Evolutionary conservation across 2,113 vertebrate genomes (phyloP).

Genomic region (Anhinga rufa): DNA sequence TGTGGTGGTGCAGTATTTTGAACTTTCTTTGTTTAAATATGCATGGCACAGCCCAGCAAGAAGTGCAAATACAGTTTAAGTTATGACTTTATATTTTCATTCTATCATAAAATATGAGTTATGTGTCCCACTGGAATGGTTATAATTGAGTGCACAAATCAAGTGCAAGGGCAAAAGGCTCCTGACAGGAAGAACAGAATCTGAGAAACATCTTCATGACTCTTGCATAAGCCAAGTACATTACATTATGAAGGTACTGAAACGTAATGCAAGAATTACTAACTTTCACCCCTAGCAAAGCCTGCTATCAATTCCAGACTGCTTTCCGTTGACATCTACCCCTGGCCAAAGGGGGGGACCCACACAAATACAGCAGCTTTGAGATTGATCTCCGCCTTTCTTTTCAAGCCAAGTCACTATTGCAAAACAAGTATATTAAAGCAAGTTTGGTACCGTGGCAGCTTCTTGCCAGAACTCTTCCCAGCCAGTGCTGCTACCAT

Average conservation of each 20-base stretch:
- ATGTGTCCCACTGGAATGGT: not conserved
- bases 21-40: not conserved
- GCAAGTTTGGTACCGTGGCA: not conserved
- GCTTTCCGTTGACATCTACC: not conserved
- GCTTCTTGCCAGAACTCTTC: not conserved
- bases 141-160: not conserved
- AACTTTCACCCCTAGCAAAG: not conserved
- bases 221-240: not conserved
- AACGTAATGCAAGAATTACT: not conserved
- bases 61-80: not conserved
- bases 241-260: not conserved
- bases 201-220: not conserved
- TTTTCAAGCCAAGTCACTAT: not conserved
- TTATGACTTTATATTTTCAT: not conserved
- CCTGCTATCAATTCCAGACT: not conserved
- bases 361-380: not conserved
- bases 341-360: not conserved
- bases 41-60: not conserved
- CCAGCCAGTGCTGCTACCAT: not conserved
- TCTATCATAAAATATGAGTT: not conserved
- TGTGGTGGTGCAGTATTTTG: not conserved
- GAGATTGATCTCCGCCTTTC: not conserved
- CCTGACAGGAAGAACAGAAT: not conserved
- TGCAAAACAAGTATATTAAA: not conserved
- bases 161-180: not conserved